Percentiles rank a stretch among this genome's conserved stretches.
phyloP scores from a whole-genome alignment of 2,888 invertebrate genomes.

The Halictus quadricinctus region DNA sequence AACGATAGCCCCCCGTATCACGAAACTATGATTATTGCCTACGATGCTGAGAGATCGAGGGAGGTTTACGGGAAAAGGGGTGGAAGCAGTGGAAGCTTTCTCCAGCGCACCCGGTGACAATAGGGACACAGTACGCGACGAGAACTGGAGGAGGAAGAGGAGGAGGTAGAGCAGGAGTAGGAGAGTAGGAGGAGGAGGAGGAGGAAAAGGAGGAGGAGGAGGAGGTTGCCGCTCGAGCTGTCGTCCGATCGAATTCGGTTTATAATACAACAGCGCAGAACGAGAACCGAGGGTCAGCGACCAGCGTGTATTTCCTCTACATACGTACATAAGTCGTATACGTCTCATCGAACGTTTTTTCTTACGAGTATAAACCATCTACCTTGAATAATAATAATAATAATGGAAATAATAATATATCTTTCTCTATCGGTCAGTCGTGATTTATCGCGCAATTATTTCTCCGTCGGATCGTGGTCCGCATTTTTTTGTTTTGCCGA shows the following conservation, averaged over 20 bases:
- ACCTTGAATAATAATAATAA: constrained; percentile 1
- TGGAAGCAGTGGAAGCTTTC: constrained; percentile 30
- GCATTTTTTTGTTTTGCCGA: not conserved
- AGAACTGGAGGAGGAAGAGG: constrained; percentile 46
- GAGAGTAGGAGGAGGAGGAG: constrained; percentile 46
- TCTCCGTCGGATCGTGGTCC: not conserved
- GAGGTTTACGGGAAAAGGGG: constrained; percentile 22
- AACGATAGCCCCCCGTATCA: not conserved
- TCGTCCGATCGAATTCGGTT: constrained; percentile 81
- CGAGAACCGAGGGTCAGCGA: constrained; percentile 79
- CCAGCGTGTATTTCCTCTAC: constrained; percentile 72
- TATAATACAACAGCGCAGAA: constrained; percentile 80
- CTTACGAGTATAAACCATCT: not conserved
- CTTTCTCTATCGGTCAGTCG: not conserved
- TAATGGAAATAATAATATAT: not conserved
- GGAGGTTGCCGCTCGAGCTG: constrained; percentile 59
- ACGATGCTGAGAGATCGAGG: not conserved
- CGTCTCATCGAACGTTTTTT: constrained; percentile 20
- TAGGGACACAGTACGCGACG: constrained; percentile 17
- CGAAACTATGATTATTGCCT: constrained; percentile 15
- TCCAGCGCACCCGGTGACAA: constrained; percentile 40
- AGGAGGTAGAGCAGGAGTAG: not conserved
- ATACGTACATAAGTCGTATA: constrained; percentile 41
- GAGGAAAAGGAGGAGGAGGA: constrained; percentile 31
- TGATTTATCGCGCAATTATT: not conserved